These are phyloP conservation scores for Carcharodon carcharias DNA, from an alignment of 2,797 vertebrate species.

Conservation along the genomic window DNA sequence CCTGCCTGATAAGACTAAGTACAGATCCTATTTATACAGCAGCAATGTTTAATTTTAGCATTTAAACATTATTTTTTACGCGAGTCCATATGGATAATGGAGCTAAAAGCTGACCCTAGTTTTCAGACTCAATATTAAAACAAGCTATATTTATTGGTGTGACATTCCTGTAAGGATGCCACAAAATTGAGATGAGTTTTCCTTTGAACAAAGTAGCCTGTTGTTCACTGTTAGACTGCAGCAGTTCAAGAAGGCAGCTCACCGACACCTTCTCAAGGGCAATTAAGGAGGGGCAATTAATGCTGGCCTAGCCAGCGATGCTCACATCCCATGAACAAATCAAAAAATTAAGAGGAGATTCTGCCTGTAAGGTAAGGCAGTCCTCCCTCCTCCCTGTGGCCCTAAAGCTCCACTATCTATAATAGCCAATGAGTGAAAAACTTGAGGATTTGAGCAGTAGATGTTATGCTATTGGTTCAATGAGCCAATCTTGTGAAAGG, in stretches of 20 bases:
- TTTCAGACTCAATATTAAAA: not conserved
- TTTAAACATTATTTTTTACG: not conserved
- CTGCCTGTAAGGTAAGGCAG: no score
- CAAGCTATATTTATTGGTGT: not conserved
- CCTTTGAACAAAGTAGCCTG: not conserved
- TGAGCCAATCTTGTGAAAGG: not conserved
- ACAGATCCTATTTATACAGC: not conserved
- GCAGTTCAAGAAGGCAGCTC: no score
- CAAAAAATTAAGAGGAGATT: no score
- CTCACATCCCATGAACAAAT: no score
- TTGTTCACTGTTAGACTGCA: no score
- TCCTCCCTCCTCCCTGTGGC: no score
- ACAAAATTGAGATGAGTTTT: not conserved
- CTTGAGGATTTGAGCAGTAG: not conserved
- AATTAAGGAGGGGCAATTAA: no score
- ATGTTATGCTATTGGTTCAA: not conserved
- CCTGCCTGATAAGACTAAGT: not conserved
- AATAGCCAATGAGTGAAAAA: not conserved
- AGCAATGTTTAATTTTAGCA: not conserved
- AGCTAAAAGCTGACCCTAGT: not conserved
- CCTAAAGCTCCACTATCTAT: no score
- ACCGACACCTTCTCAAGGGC: no score
- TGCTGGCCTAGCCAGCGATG: no score
- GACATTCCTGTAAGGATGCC: not conserved
- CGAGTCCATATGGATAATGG: not conserved